Conservation (phyloP, 2,888 invertebrate genomes). For the Atrina japonica region DNA sequence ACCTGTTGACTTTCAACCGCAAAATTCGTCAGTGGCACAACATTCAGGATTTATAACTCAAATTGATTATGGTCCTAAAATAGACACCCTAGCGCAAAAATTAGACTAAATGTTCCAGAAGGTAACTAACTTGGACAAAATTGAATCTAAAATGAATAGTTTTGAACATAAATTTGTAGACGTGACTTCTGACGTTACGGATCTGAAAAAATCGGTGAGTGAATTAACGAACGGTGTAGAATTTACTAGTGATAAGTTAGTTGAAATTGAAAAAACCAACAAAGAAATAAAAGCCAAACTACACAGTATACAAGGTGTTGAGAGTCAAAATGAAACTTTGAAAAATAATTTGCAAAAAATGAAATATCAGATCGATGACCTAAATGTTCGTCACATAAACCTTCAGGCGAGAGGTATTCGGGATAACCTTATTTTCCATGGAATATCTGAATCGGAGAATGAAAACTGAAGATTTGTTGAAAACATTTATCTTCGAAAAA, state of each 20-base stretch:
- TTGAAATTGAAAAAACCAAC: neutral
- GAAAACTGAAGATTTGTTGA: conserved; percentile 5
- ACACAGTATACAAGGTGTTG: neutral
- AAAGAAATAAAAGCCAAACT: conserved; percentile 10
- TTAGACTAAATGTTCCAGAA: conserved; percentile 3
- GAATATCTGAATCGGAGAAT: conserved; percentile 2
- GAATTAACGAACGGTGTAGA: neutral
- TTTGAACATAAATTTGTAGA: too few species aligned
- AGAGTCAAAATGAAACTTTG: conserved; percentile 2
- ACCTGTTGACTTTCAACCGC: conserved; percentile 7
- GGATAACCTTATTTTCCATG: conserved; percentile 2
- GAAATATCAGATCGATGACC: neutral
- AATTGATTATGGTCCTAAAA: conserved; percentile 1
- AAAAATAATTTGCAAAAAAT: neutral
- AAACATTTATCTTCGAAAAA: conserved; percentile 4
- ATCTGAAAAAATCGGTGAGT: neutral
- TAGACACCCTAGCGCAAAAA: conserved; percentile 5
- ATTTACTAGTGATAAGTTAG: neutral
- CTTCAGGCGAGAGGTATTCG: conserved; percentile 9
- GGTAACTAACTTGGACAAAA: conserved; percentile 7
- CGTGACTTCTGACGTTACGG: neutral
- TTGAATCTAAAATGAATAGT: conserved; percentile 10
- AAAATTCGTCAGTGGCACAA: neutral
- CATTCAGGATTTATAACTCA: conserved; percentile 6
- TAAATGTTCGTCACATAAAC: neutral